phyloP scores from a whole-genome alignment of 1,140 invertebrate genomes.

The Aethina tumida region DNA sequence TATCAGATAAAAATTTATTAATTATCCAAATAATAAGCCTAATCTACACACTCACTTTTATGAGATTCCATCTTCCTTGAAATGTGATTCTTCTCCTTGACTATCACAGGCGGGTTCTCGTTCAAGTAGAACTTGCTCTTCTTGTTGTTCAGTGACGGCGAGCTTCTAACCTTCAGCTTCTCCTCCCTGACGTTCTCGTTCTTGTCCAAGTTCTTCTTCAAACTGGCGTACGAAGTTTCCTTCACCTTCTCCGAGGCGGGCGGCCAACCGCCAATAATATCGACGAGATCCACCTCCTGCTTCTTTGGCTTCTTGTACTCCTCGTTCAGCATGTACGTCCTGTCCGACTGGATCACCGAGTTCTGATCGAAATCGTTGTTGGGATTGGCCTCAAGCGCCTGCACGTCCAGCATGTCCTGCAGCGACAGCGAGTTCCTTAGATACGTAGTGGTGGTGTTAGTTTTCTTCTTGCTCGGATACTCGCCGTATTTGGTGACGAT shows the following conservation, averaged over 20 bases:
- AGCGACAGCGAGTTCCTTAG: conserved; percentile 28
- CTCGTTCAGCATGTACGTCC: conserved; percentile 25
- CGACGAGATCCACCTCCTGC: conserved; percentile 34
- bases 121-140: too few relatives aligned
- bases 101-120: too few relatives aligned
- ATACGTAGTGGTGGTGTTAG: conserved; percentile 12
- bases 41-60: too few relatives aligned
- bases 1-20: too few relatives aligned
- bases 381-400: conserved; percentile 24
- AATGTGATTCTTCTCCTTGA: too few relatives aligned
- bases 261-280: conserved; percentile 35
- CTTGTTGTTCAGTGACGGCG: neutral
- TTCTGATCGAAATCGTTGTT: conserved; percentile 36
- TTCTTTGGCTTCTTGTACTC: conserved; percentile 24
- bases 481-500: conserved; percentile 27
- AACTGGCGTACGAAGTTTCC: conserved; percentile 16
- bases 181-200: conserved; percentile 23
- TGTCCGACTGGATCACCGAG: conserved; percentile 31
- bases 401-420: conserved; percentile 29
- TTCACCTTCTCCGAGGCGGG: conserved; percentile 26
- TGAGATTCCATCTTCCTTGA: too few relatives aligned
- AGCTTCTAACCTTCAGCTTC: too few relatives aligned
- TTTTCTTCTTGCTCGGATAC: conserved; percentile 16
- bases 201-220: conserved; percentile 23
- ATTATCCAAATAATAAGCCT: too few relatives aligned